Base-by-base conservation (phyloP, 1,140 invertebrate species). In the Zaprionus lachaisei region DNA sequence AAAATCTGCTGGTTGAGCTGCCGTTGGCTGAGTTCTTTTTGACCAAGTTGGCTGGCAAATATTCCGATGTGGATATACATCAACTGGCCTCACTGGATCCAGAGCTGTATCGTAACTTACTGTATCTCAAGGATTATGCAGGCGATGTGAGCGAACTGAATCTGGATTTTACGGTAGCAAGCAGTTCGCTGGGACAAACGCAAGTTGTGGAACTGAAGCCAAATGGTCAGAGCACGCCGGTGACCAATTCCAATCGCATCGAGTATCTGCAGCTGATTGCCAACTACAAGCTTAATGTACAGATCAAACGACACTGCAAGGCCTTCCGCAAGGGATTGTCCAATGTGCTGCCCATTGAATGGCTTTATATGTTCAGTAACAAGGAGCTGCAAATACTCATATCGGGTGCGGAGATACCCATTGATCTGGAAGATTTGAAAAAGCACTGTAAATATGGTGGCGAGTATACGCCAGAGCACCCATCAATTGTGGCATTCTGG, bases 251-350 rank as follows among this genome's bases (percentile, higher is more conserved):
- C 62, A 99, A 99, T 94, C 95, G 97, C 66, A 98, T 99, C 91
- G 98, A 99, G 93, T 99, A 99, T 91, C 98, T 99, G 82, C 98
- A 99, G 93, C 93, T 99, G 64, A 96, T 99, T 93, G 98, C 98
- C 2, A 98, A 99, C 94, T 99, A 98, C 83, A 99, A 99, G 93
- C 94, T 99, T 22, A 99, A 99, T 93, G 94, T 96, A 86, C 98
- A 99, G 94, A 98, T 99, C 70, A 94, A 96, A 55, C 94, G 95
- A 2, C 98, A 99, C 77, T 98, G 97, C 83, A 94, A 94, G 64
- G 97, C 97, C 24, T 98, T 98, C 90, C 96, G 97, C 78, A 95
- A 96, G 93, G 95, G 99, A 1, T 94, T 99, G 44, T 96, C 97
- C 22, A 97, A 97, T 89, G 97, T 99, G 1, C 95, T 99, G 38